Base-by-base conservation (phyloP, 1,140 invertebrate species). In the Drosophila oshimai region DNA sequence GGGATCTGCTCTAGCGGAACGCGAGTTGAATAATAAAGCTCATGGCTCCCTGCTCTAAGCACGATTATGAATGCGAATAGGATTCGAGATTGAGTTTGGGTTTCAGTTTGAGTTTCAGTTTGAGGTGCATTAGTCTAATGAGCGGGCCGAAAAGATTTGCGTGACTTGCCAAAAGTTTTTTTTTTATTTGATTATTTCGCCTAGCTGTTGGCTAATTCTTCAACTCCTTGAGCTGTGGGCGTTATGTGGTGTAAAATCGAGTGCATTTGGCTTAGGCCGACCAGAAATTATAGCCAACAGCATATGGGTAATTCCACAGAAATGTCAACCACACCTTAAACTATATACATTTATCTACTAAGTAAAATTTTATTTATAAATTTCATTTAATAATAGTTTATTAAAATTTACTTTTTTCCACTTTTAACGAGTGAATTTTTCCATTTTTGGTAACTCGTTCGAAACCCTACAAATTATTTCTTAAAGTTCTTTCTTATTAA, bases 11-110 rank as follows among this genome's bases (percentile, higher is more conserved):
- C 61, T 49, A 72, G 55, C 57, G 78, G 55, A 74, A 75, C 78
- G 79, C 76, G 44, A 70, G 62, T 42, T 60, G 78, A 74, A 84
- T 83, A 84, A 84, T 75, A 57, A 68, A 72, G 54, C 53, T 54
- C 58, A 70, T 44, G 54, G 44, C 71, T 74, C 70, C 37, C 78
- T 31, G 57, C 58, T 71, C 45, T 5, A 24, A 34, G 47, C 37
- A 36, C 44, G 62, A 79, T 75, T 74, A 76, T 69, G 57, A 79
- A 77, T 53, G 37, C 70, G 61, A 72, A 79, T 79, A 45, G 53
- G 49, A 79, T 65, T 69, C 33, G 42, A 49, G 61, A 26, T 33
- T 24, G 54, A 51, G 47, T 24, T 29, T 22, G 26, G 12, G 13
- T 37, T 24, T 17, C 20, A 13, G 41, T 18, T 20, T n/a, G n/a